Percentiles rank a stretch among this genome's conserved stretches.
These are phyloP conservation scores for Ardeotis arabs DNA, from an alignment of 2,113 vertebrate genomes.

Conservation along the genomic window DNA sequence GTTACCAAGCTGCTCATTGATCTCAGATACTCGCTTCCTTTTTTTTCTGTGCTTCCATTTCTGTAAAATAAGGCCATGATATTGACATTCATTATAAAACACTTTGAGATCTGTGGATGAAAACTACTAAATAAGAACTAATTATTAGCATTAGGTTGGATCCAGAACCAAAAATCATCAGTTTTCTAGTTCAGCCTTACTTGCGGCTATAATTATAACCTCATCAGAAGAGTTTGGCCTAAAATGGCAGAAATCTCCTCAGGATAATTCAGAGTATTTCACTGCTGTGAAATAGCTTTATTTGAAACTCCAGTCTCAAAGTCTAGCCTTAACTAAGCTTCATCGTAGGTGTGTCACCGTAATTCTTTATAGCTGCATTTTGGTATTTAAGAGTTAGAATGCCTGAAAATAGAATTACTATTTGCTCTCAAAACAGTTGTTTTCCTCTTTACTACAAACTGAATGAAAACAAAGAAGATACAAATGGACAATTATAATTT, in stretches of 20 bases:
- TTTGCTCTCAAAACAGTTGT: background rate
- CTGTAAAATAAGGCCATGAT: background rate
- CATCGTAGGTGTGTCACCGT: background rate
- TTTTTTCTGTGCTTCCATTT: background rate
- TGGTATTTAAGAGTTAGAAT: background rate
- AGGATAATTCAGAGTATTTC: background rate
- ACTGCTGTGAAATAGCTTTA: background rate
- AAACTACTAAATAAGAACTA: background rate
- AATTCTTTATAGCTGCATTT: background rate
- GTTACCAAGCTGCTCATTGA: background rate
- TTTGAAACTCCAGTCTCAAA: background rate
- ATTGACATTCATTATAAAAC: background rate
- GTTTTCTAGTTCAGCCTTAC: background rate
- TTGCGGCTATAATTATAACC: background rate
- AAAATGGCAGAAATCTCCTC: background rate
- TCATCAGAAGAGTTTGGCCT: background rate
- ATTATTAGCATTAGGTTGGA: background rate
- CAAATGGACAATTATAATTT: background rate
- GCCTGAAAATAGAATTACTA: background rate
- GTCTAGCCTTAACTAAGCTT: background rate
- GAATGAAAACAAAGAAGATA: background rate
- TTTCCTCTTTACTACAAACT: background rate
- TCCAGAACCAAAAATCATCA: background rate
- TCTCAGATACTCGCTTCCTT: background rate
- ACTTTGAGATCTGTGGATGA: background rate